Conservation (phyloP, 1,140 invertebrate genomes). For the Hylaeus volcanicus region DNA sequence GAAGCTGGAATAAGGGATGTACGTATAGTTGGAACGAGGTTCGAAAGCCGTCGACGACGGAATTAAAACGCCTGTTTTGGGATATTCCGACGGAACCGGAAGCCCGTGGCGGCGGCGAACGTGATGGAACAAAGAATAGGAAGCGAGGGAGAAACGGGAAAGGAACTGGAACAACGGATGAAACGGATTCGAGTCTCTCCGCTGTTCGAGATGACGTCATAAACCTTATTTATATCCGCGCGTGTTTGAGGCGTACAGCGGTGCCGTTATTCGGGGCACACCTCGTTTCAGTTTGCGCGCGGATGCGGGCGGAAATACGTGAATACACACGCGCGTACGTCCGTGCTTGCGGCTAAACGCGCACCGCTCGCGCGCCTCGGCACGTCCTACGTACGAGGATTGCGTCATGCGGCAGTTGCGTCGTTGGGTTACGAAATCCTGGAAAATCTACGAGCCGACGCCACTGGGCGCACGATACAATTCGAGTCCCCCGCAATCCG, state of each 20-base stretch:
- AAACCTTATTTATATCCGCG: conserved; percentile 50
- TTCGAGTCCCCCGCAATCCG: background rate
- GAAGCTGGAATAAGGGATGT: background rate
- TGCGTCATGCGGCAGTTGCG: conserved; percentile 59
- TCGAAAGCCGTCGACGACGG: background rate
- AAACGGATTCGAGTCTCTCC: conserved; percentile 43
- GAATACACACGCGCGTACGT: conserved; percentile 29
- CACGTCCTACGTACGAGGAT: conserved; percentile 54
- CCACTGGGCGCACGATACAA: background rate
- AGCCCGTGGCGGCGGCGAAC: background rate
- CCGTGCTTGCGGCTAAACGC: conserved; percentile 50
- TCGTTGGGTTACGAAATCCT: conserved; percentile 65
- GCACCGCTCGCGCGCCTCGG: conserved; percentile 43
- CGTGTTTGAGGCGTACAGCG: conserved; percentile 48
- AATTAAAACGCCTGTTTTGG: background rate
- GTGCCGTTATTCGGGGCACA: conserved; percentile 43
- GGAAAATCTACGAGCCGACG: conserved; percentile 62
- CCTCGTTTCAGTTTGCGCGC: conserved; percentile 25
- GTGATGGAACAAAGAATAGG: conserved; percentile 15
- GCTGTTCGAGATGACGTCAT: conserved; percentile 53
- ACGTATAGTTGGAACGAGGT: no score
- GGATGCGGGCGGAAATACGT: conserved; percentile 42
- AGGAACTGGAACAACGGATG: conserved; percentile 44
- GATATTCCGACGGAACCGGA: background rate
- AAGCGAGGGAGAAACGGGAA: conserved; percentile 22